Base-by-base conservation (phyloP, 2,888 invertebrate species). In the Drosophila phalerata region DNA sequence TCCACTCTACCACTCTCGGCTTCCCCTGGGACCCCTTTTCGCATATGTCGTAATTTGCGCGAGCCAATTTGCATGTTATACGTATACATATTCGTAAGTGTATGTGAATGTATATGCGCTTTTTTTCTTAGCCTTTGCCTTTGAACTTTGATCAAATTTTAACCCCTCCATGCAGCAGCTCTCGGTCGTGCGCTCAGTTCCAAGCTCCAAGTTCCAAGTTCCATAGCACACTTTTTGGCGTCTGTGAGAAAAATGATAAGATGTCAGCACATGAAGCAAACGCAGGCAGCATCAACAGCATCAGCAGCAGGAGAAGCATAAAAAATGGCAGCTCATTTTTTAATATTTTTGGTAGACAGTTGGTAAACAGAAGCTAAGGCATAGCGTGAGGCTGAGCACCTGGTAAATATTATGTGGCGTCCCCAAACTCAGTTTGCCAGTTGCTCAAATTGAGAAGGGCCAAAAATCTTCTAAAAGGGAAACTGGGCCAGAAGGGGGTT, bases 171-270 rank as follows among this genome's bases (percentile, higher is more conserved):
- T 48, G 58, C 25, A 57, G 51, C 15, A 53, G 53, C 40, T 58
- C 65, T 55, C 49, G 53, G 45, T 30, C 57, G 65, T 62, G 53
- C 32, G 45, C 60, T 13, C 47, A 71, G 62, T n/a, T n/a, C n/a
- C n/a, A n/a, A n/a, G n/a, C n/a, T n/a, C 22, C 22, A 22, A 22
- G 22, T 22, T 22, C 60, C 66, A 69, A 69, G 32, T 58, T 70
- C 49, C 69, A 48, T 73, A 61, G 63, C 73, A 61, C 37, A 73
- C 58, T 67, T 73, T 66, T 42, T 45, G 37, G 60, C 42, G 17
- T 65, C 81, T 83, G 87, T 61, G 79, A 85, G 85, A 87, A 79
- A 85, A 88, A 88, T 85, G 86, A 88, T 88, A 85, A 88, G 88
- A 88, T 81, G 85, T 83, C 88, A 88, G 88, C 73, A 58, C 79